Evolutionary conservation across 2,888 invertebrate genomes (phyloP), one percentile per base, ranked within the genome.

Genomic region (Diarsia rubi): DNA sequence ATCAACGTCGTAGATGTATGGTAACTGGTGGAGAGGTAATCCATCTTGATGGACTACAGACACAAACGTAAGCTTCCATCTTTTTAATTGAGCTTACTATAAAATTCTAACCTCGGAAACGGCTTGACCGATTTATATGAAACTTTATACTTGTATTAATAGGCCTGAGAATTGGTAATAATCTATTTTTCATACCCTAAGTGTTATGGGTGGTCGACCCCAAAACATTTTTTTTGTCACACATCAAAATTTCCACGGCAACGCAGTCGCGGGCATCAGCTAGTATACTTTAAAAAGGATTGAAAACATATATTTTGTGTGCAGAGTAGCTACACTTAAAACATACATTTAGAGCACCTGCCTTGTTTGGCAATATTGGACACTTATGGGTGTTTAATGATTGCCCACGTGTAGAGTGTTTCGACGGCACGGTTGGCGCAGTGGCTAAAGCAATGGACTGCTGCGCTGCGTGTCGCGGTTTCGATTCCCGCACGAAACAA

Each of bases 1-100:
- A 79, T 81, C 73, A 75, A 74, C 67, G 82, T 83, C 84, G 78
- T 52, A 75, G 81, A 83, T 83, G 64, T 77, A 83, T 83, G 73
- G 81, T 66, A 73, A 75, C 73, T 70, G 68, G 42, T 78, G 74
- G 4, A 42, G 54, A 57, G 68, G 54, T 81, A 45, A 77, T 75
- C 70, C 73, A 73, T 79, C 75, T 75, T 64, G 63, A 64, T 44
- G 14, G 37, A 59, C 54, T 72, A 27, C 57, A 62, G 42, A 37
- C 60, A 66, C 62, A 31, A 69, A 62, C 62, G 19, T 66, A 57
- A 72, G 52, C 66, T 42, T 27, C 59, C n/a, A 59, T 67, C 14
- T 57, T 52, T 49, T 59, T 37, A 66, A 77, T 76, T 57, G 31
- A 59, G 14, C 4, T 57, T n/a, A 27, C 12, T 63, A 21, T n/a